A percentile compares a stretch with the other conserved stretches of the same genome.
Conservation (phyloP, 2,888 invertebrate species). For the Diarsia dahlii region DNA sequence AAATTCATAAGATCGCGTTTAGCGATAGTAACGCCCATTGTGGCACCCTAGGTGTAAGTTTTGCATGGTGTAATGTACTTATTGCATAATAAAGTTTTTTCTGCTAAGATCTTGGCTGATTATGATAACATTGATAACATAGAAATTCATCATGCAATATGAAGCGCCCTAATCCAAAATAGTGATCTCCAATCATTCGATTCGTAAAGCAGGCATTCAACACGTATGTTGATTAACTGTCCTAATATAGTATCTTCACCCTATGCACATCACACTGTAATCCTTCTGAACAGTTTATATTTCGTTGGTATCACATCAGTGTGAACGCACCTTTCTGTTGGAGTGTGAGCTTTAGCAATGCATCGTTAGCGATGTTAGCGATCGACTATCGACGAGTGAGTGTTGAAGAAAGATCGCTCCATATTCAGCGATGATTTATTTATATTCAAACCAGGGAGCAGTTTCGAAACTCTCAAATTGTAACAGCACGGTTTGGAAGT, state of each 20-base stretch:
- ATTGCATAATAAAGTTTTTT: too few species aligned
- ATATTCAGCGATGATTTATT: slow-evolving; percentile 40
- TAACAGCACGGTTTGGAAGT: slow-evolving; percentile 17
- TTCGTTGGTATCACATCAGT: neutral
- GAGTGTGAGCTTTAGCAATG: slow-evolving; percentile 37
- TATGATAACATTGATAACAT: too few species aligned
- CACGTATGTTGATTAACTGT: neutral
- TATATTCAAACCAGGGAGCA: slow-evolving; percentile 21
- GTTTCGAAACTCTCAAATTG: slow-evolving; percentile 32
- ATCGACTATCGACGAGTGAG: slow-evolving; percentile 33
- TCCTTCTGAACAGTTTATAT: slow-evolving; percentile 1
- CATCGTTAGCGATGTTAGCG: slow-evolving; percentile 42
- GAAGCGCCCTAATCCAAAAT: neutral
- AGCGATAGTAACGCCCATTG: neutral
- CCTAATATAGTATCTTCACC: too few species aligned
- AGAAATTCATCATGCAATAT: neutral
- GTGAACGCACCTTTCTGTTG: slow-evolving; percentile 42
- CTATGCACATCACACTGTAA: neutral
- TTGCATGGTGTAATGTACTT: neutral
- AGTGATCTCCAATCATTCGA: neutral
- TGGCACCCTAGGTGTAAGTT: too few species aligned
- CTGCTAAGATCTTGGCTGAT: too few species aligned
- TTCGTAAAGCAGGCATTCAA: neutral
- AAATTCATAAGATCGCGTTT: neutral
- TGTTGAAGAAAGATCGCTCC: slow-evolving; percentile 49